Base-by-base conservation (phyloP, 2,888 invertebrate species). In the Prosapia bicincta region DNA sequence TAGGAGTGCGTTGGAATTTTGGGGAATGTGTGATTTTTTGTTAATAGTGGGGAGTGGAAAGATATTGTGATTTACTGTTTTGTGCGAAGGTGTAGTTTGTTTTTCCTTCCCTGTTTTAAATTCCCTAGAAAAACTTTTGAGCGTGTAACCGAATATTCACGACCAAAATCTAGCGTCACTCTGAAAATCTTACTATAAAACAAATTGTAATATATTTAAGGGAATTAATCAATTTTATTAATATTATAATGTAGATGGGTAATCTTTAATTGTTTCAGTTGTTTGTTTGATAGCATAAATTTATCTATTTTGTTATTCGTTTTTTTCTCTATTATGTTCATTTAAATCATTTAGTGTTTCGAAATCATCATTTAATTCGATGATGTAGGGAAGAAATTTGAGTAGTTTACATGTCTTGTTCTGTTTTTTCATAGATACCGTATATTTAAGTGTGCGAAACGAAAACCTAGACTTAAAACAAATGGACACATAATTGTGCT, bases 1-100 rank as follows among this genome's bases (percentile, higher is more conserved):
- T 74, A 74, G 26, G 74, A 74, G 74, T 74, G 74, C 74, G 43
- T 68, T 69, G 74, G 74, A 68, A 74, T 74, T 68, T 74, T 72
- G 72, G 72, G 67, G 54, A 54, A 54, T 54, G 54, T 54, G 54
- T 54, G n/a, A 15, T 54, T 54, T 5, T 54, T 54, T 38, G 2
- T 54, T 54, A 13, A 38, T 5, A 13, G 54, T 54, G 54, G 54
- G 54, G 54, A 54, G 54, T 54, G 54, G 20, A 54, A 54, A 54
- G 6, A 54, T 13, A 54, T 38, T 20, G 54, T 54, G 54, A 54
- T 54, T 54, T 54, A 54, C 54, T 54, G 54, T 54, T 54, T 54
- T 54, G 72, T 67, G 72, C 67, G 67, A 66, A 72, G 71, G 73
- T 73, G 73, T 38, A 54, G 54, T 54, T 54, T 5, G 20, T 54